phyloP scores from a whole-genome alignment of 2,113 vertebrate species.

The Hydropotes inermis region DNA sequence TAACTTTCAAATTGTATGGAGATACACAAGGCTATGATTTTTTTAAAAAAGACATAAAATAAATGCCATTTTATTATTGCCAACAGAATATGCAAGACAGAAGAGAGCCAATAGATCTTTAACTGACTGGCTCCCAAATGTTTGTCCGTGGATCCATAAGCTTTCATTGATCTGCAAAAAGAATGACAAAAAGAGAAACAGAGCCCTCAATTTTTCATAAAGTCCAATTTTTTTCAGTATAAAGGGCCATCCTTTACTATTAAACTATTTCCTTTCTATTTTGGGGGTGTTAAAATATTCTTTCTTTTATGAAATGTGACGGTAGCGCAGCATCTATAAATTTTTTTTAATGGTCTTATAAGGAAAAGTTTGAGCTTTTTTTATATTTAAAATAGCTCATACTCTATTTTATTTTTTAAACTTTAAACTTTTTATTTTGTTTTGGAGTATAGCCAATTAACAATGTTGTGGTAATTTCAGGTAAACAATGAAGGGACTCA shows the following conservation, averaged over 20 bases:
- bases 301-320: neutral
- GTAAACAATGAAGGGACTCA: neutral
- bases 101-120: neutral
- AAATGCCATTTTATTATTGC: neutral
- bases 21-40: neutral
- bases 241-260: neutral
- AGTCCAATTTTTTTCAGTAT: neutral
- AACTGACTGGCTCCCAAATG: neutral
- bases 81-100: neutral
- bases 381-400: neutral
- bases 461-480: neutral
- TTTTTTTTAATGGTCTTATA: neutral
- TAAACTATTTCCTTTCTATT: neutral
- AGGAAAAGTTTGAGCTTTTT: neutral
- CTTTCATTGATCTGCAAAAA: neutral
- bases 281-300: neutral
- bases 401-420: neutral
- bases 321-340: neutral
- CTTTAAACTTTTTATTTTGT: neutral
- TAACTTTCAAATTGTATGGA: constrained; percentile 30
- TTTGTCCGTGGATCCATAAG: neutral
- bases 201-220: neutral
- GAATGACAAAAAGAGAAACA: neutral
- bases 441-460: neutral
- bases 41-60: neutral